Evolutionary conservation across 2,113 vertebrate genomes (phyloP), one percentile per base, ranked within the genome.

Genomic region (Benitochromis conjunctus): DNA sequence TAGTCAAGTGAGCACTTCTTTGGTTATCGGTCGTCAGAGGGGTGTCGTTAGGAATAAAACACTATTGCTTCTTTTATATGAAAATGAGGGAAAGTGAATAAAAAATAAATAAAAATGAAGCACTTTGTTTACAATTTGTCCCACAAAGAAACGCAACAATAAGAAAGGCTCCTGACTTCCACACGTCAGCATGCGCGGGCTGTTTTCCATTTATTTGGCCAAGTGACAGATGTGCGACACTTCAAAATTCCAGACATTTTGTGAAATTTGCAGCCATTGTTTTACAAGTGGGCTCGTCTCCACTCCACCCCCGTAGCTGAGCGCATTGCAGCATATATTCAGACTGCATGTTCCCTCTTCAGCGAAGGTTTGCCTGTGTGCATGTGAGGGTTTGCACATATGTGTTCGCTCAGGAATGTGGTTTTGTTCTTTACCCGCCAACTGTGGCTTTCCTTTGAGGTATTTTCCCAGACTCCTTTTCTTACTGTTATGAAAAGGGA

Each of bases 381-480:
- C 87, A 89, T 89, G 90, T 90, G 91, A 92, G 93, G 85, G 21
- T 91, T 84, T 85, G 87, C 90, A 91, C 94, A 93, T 94, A 90
- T 93, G 91, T 92, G 91, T 92, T 94, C 82, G 86, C 89, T 93
- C 91, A 94, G 94, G 94, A 95, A 95, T 95, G 93, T 69, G 90
- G 66, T 92, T 95, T 84, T 85, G 86, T 93, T 94, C 90, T 92
- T 86, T 66, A 66, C 51, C 77, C 83, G 78, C 91, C 92, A 92
- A 95, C 88, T 93, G 91, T 41, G 85, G 92, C 89, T 88, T 92
- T 81, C 89, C 87, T 91, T 90, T 79, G 86, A 91, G 85, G 85
- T 83, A 89, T 93, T 93, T 93, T 94, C 92, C 85, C 92, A 91
- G 71, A 91, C 90, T 93, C 69, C 82, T 85, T 93, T 77, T 78